Base-by-base conservation (phyloP, 2,888 invertebrate species). In the Mesorhabditis sp. region DNA sequence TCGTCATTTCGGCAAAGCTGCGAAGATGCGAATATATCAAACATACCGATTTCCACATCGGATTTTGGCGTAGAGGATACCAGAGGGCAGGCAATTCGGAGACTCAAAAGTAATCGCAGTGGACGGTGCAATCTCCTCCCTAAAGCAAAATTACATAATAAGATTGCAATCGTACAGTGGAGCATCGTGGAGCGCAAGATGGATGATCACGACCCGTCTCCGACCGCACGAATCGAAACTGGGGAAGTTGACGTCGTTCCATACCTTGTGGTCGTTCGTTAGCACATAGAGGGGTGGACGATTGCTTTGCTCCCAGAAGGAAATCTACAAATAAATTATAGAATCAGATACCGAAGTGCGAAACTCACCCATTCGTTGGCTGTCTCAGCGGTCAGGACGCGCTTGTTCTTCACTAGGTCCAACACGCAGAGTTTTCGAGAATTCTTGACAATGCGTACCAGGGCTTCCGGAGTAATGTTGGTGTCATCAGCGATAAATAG, bases 11-110 rank as follows among this genome's bases (percentile, higher is more conserved):
- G n/a, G 58, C 58, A 10, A n/a, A n/a, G 28, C 28, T 28, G 28
- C 28, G 28, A 28, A 28, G 28, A 2, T 28, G 28, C 28, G 28
- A 28, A 28, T 28, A 62, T 62, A 77, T 71, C 43, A 75, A 62
- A 43, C 77, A 72, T 74, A 76, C 4, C 76, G 73, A 69, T 74
- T 78, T 58, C 79, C 79, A n/a, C 76, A 67, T 65, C 79, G 69
- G 28, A 79, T 67, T 42, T 70, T 68, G 6, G 79, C 72, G 4
- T 71, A 68, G 66, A 78, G 61, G 28, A 74, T 67, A 42, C 79
- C 79, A 28, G 65, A 67, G 4, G 76, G 69, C 28, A 79, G 68
- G 42, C 69, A 63, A 41, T 65, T 43, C 62, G 63, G 50, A 65
- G 68, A 64, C 44, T 63, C 43, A 43, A 69, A 72, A 5, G 70